Evolutionary conservation across 2,797 vertebrate species (phyloP).

Genomic region (Hafferia zeledoni): DNA sequence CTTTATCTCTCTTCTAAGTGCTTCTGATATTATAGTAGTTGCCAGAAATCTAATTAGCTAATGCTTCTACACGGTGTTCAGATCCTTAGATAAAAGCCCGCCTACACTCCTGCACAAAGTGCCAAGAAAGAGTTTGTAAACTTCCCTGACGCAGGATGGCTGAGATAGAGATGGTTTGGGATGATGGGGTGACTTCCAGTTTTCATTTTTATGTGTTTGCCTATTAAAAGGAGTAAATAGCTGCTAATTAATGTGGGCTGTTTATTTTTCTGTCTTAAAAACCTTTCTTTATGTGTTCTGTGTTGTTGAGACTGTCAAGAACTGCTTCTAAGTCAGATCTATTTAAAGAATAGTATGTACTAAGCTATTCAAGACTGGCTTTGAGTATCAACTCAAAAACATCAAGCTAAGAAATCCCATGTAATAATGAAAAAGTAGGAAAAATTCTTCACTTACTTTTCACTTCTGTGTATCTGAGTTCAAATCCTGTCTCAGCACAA

Average conservation of each 20-base stretch:
- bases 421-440: not conserved
- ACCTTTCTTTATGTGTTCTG: not conserved
- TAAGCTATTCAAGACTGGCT: not conserved
- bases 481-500: not conserved
- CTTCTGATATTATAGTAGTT: not conserved
- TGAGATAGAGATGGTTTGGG: not conserved
- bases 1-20: slow-evolving; percentile 3
- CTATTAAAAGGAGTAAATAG: slow-evolving; percentile 8
- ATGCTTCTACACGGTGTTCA: not conserved
- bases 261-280: not conserved
- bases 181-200: not conserved
- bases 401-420: not conserved
- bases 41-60: slow-evolving; percentile 44
- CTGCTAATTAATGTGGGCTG: not conserved
- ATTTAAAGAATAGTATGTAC: not conserved
- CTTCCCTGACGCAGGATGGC: not conserved
- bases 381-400: not conserved
- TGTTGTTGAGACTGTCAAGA: not conserved
- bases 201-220: not conserved
- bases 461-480: not conserved
- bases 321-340: not conserved
- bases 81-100: not conserved
- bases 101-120: not conserved
- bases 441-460: not conserved
- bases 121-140: not conserved